Evolutionary conservation across 2,888 invertebrate genomes (phyloP), one percentile per base, ranked within the genome.

Genomic region (Chymomyza fuscimana): DNA sequence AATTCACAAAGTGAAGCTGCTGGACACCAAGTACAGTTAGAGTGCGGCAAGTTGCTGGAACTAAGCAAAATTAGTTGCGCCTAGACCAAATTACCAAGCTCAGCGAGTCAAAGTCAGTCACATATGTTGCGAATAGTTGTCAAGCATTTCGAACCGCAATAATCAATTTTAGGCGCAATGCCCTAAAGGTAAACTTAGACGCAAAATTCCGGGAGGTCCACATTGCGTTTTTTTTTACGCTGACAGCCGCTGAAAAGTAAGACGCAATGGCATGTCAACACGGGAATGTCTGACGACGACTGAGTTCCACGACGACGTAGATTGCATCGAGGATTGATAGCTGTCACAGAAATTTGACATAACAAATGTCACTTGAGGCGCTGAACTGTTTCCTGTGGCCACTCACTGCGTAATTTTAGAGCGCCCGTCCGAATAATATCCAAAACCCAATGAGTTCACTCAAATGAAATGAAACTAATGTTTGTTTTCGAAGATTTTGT

Each of bases 281-380:
- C 25, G 63, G 69, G 65, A 60, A 40, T 60, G 66, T 5, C 51
- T 58, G 51, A 22, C 51, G 66, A 64, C 64, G 32, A 32, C 5
- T 64, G 64, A 64, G 40, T 54, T 15, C 40, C 36, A 59, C 60
- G 51, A 52, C 66, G 70, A 63, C 67, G 22, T 52, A 29, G 68
- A 69, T 61, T 54, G 67, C 65, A 71, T 63, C 52, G 61, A 22
- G 65, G 86, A 86, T 86, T 86, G 86, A 86, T 87, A 82, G 87
- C 84, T 86, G 86, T 86, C 86, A 86, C 72, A 73, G 69, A 74
- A 79, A 84, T 77, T 84, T 86, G 86, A 86, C 87, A 86, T 81
- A 82, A 83, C 87, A 86, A 86, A 87, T 83, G 81, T 81, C 87
- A 76, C 76, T 82, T 65, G 69, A 76, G 63, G 67, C 87, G 69